phyloP scores from a whole-genome alignment of 2,113 vertebrate species.

The Zingel zingel region DNA sequence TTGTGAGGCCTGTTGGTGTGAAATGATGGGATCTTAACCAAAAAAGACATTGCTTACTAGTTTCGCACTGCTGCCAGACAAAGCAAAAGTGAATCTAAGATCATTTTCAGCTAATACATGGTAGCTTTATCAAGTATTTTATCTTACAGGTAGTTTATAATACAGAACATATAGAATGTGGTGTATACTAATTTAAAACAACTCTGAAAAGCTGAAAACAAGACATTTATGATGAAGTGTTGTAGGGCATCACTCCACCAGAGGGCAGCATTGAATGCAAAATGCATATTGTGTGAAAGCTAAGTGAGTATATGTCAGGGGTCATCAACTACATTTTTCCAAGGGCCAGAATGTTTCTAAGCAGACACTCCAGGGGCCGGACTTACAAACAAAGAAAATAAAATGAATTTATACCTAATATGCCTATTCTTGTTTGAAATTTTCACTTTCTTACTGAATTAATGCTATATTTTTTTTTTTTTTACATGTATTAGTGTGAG shows the following conservation, averaged over 20 bases:
- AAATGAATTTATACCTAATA: no score
- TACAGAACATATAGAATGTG: background rate
- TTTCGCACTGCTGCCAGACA: background rate
- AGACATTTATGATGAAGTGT: background rate
- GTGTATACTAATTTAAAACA: background rate
- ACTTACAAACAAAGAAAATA: no score
- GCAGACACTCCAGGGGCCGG: no score
- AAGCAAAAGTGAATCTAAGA: background rate
- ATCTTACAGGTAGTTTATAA: background rate
- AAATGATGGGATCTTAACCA: background rate
- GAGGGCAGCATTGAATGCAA: slow-evolving; percentile 43
- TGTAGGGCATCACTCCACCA: slow-evolving; percentile 28
- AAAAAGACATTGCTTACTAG: background rate
- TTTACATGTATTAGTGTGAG: no score
- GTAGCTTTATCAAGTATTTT: background rate
- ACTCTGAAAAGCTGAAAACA: slow-evolving; percentile 1
- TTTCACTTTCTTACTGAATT: no score
- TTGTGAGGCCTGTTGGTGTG: background rate
- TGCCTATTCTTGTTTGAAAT: no score
- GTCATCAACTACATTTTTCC: no score
- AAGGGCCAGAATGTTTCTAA: no score
- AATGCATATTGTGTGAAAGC: background rate
- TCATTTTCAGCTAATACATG: background rate
- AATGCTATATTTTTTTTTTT: no score
- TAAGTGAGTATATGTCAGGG: no score